These are phyloP conservation scores for Halichoerus grypus DNA, from an alignment of 2,113 vertebrate species.

Conservation along the genomic window DNA sequence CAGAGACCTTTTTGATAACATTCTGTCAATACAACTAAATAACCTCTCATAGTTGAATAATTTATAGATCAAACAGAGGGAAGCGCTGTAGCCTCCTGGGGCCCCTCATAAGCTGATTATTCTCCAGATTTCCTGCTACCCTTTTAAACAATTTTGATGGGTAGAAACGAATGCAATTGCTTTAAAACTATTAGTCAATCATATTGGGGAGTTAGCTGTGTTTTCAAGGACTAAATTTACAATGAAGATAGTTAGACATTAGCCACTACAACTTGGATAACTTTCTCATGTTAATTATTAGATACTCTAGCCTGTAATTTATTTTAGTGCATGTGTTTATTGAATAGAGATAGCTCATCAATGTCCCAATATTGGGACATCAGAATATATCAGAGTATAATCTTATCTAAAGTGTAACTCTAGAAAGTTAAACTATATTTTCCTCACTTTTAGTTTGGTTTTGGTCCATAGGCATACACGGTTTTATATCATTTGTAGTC, in stretches of 20 bases:
- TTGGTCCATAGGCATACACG: background rate
- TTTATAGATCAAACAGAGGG: background rate
- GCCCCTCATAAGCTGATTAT: background rate
- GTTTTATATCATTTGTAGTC: constrained; percentile 1
- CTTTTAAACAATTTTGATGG: background rate
- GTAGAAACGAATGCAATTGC: background rate
- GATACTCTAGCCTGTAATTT: background rate
- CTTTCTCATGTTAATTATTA: background rate
- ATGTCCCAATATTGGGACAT: background rate
- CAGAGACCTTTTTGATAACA: background rate
- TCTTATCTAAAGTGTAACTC: background rate
- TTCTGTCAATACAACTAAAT: constrained; percentile 42
- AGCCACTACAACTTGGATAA: background rate
- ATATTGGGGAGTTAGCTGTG: background rate
- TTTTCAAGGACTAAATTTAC: background rate
- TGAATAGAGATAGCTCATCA: background rate
- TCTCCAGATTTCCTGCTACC: background rate
- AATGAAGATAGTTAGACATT: constrained; percentile 15
- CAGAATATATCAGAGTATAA: background rate
- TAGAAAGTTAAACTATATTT: background rate
- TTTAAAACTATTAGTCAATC: constrained; percentile 27
- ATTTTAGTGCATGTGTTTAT: background rate
- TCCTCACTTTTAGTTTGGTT: background rate
- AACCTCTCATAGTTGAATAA: constrained; percentile 46
- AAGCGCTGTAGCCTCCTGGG: background rate